These are phyloP conservation scores for Lipophrys pholis DNA, from an alignment of 2,113 vertebrate species.

Conservation along the genomic window DNA sequence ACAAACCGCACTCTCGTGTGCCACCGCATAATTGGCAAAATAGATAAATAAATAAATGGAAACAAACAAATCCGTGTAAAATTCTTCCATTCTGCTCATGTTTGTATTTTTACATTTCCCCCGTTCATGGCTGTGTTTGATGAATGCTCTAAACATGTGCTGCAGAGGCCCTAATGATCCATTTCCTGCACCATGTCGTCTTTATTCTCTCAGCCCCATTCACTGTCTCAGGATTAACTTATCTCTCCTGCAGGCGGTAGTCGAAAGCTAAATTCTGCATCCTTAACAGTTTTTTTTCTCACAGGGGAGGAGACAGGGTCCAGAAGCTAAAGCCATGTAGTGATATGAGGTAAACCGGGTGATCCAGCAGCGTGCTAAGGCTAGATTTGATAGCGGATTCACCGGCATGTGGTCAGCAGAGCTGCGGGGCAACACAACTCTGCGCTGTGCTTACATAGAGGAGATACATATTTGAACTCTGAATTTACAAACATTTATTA, in stretches of 20 bases:
- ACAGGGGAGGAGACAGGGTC: conserved; percentile 45
- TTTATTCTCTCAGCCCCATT: conserved; percentile 46
- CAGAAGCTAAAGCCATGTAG: conserved; percentile 40
- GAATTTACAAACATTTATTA: not conserved
- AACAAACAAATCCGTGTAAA: conserved; percentile 55
- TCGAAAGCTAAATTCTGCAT: conserved; percentile 67
- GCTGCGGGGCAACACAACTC: not conserved
- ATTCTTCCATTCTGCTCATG: conserved; percentile 44
- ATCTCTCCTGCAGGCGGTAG: conserved; percentile 65
- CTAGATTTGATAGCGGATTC: conserved; percentile 23
- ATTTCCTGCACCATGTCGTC: conserved; percentile 53
- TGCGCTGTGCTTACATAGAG: not conserved
- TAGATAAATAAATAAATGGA: not conserved
- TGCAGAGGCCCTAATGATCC: conserved; percentile 67
- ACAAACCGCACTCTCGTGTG: conserved; percentile 40
- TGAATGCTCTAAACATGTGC: conserved; percentile 59
- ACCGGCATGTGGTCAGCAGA: conserved; percentile 12
- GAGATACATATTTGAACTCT: not conserved
- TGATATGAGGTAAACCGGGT: conserved; percentile 54
- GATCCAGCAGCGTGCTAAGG: conserved; percentile 23
- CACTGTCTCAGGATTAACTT: conserved; percentile 71
- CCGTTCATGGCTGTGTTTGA: conserved; percentile 46
- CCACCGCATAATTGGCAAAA: conserved; percentile 52
- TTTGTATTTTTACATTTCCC: conserved; percentile 45
- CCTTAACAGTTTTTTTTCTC: conserved; percentile 61